Evolutionary conservation across 2,113 vertebrate genomes (phyloP).

Genomic region (Oostethus manadensis): DNA sequence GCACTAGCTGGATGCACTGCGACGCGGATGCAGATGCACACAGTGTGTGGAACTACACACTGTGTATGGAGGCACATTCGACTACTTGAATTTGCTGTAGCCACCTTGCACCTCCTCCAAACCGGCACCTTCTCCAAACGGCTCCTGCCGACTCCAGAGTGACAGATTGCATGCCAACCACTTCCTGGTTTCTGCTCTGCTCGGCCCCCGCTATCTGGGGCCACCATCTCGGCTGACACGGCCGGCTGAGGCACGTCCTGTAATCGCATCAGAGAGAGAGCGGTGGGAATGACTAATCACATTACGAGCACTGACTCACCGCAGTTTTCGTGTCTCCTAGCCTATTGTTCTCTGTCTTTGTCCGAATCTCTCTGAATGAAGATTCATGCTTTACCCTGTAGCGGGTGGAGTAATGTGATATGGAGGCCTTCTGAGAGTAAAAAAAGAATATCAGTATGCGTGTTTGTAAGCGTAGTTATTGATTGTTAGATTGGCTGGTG

Average conservation of each 20-base stretch:
- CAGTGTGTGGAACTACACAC: background rate
- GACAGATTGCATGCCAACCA: conserved; percentile 42
- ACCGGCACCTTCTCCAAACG: conserved; percentile 12
- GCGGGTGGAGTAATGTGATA: conserved; percentile 50
- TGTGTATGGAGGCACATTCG: background rate
- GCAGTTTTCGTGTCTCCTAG: conserved; percentile 43
- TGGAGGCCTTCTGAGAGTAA: conserved; percentile 20
- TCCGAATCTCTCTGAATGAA: conserved; percentile 43
- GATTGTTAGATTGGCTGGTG: too few relatives aligned
- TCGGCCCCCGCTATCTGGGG: conserved; percentile 40
- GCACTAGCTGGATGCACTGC: conserved; percentile 3
- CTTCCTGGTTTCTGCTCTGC: conserved; percentile 49
- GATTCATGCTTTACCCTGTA: conserved; percentile 52
- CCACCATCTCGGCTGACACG: conserved; percentile 50
- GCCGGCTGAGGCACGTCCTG: conserved; percentile 25
- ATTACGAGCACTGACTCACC: conserved; percentile 60
- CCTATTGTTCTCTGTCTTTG: conserved; percentile 39
- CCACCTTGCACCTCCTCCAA: conserved; percentile 8
- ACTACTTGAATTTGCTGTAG: conserved; percentile 5
- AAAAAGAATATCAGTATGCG: conserved; percentile 13
- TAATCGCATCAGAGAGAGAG: conserved; percentile 66
- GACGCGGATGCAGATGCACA: conserved; percentile 21
- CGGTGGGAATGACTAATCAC: conserved; percentile 64
- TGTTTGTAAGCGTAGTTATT: conserved; percentile 16
- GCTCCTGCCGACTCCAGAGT: conserved; percentile 7